These are phyloP conservation scores for Formicarius rufipectus DNA, from an alignment of 2,113 vertebrate species.

Conservation along the genomic window DNA sequence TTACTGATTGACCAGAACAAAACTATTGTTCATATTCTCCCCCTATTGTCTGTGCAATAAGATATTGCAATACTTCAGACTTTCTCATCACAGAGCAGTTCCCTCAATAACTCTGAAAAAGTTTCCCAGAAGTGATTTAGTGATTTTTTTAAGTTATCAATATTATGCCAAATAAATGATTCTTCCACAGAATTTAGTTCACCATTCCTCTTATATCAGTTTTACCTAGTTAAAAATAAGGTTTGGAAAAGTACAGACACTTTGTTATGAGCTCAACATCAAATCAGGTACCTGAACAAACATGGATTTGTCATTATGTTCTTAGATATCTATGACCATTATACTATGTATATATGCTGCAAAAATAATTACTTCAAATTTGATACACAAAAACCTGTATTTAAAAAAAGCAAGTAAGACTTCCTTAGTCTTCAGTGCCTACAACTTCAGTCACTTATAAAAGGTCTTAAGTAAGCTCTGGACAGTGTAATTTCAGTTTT, in stretches of 20 bases:
- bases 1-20: not conserved
- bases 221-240: not conserved
- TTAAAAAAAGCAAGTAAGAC: not conserved
- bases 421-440: not conserved
- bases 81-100: not conserved
- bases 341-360: fast-evolving
- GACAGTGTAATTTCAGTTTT: not conserved
- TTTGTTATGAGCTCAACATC: not conserved
- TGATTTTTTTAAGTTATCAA: not conserved
- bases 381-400: not conserved
- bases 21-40: not conserved
- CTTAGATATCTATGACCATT: not conserved
- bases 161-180: not conserved
- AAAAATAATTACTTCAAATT: not conserved
- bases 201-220: not conserved
- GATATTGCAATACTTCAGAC: not conserved
- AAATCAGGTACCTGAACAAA: not conserved
- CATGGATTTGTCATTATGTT: fast-evolving
- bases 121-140: not conserved
- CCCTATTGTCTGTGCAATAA: not conserved
- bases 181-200: not conserved
- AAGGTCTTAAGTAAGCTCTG: not conserved
- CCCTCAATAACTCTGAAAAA: not conserved
- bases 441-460: not conserved
- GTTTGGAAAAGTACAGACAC: not conserved